Percentiles rank a stretch among this genome's conserved stretches.
Evolutionary conservation across 2,888 invertebrate genomes (phyloP).

Genomic region (Trichogramma dendrolimi): DNA sequence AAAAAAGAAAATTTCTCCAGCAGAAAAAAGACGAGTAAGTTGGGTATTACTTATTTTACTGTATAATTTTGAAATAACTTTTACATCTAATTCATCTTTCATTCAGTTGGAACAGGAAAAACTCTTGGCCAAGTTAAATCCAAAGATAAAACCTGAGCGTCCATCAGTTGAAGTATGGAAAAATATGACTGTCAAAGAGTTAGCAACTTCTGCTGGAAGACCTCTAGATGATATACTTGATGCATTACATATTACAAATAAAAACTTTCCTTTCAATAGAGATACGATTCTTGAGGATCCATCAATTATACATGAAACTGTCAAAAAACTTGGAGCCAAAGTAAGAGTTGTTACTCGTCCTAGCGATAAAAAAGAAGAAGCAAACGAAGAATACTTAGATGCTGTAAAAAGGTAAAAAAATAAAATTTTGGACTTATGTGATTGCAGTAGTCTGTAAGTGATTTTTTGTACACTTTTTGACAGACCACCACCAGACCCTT

Average conservation of each 20-base stretch:
- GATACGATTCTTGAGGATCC: conserved; percentile 62
- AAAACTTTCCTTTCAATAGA: conserved; percentile 56
- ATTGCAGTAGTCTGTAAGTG: not conserved
- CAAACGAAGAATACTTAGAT: conserved; percentile 43
- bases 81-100: not conserved
- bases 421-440: conserved; percentile 9
- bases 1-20: conserved; percentile 59
- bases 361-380: conserved; percentile 42
- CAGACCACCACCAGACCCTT: conserved; percentile 62
- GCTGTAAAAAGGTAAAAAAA: conserved; percentile 39
- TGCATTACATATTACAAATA: conserved; percentile 64
- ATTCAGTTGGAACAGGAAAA: conserved; percentile 50
- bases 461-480: not conserved
- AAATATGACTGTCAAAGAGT: conserved; percentile 74
- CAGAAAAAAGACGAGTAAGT: conserved; percentile 50
- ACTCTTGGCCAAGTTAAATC: conserved; percentile 58
- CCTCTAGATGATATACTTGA: conserved; percentile 67
- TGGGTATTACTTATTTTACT: conserved; percentile 7
- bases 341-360: conserved; percentile 54
- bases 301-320: conserved; percentile 64
- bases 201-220: conserved; percentile 64
- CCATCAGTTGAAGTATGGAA: conserved; percentile 68
- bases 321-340: conserved; percentile 66
- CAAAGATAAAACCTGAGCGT: conserved; percentile 55
- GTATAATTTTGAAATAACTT: not conserved